phyloP scores from a whole-genome alignment of 2,888 invertebrate genomes.

The Orthosia gothica region DNA sequence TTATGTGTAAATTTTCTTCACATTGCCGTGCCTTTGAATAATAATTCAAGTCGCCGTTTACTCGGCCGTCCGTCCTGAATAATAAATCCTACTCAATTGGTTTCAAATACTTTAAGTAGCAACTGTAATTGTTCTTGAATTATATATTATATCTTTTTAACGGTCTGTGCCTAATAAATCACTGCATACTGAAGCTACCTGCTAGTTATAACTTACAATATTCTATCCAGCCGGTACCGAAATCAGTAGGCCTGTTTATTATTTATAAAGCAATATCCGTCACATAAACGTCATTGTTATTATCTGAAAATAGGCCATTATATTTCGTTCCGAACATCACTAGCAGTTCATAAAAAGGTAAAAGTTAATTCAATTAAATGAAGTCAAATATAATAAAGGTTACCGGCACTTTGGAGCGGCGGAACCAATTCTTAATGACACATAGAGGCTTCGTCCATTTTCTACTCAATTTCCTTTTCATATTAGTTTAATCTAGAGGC shows the following conservation, averaged over 20 bases:
- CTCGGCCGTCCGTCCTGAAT: slow-evolving; percentile 65
- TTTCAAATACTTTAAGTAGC: slow-evolving; percentile 61
- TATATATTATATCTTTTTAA: slow-evolving; percentile 56
- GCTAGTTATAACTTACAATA: slow-evolving; percentile 54
- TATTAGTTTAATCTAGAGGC: slow-evolving; percentile 91
- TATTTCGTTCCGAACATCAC: slow-evolving; percentile 86
- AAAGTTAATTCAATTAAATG: slow-evolving; percentile 91
- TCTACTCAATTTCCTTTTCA: slow-evolving; percentile 92
- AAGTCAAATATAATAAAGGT: slow-evolving; percentile 89
- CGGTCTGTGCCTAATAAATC: slow-evolving; percentile 59
- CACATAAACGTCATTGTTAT: slow-evolving; percentile 88
- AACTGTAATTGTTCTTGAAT: slow-evolving; percentile 60
- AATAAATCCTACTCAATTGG: slow-evolving; percentile 67
- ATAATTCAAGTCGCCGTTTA: slow-evolving; percentile 67
- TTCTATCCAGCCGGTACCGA: slow-evolving; percentile 33
- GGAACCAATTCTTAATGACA: slow-evolving; percentile 91
- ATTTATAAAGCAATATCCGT: slow-evolving; percentile 83
- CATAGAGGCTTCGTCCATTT: slow-evolving; percentile 90
- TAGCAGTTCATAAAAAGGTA: slow-evolving; percentile 88
- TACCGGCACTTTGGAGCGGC: slow-evolving; percentile 82
- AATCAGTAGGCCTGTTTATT: slow-evolving; percentile 69
- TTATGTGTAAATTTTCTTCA: slow-evolving; percentile 78
- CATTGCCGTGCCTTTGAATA: slow-evolving; percentile 76
- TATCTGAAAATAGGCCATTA: slow-evolving; percentile 85
- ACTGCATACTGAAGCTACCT: slow-evolving; percentile 54